phyloP scores from a whole-genome alignment of 2,113 vertebrate genomes.

The Apistogramma diplotaenia region DNA sequence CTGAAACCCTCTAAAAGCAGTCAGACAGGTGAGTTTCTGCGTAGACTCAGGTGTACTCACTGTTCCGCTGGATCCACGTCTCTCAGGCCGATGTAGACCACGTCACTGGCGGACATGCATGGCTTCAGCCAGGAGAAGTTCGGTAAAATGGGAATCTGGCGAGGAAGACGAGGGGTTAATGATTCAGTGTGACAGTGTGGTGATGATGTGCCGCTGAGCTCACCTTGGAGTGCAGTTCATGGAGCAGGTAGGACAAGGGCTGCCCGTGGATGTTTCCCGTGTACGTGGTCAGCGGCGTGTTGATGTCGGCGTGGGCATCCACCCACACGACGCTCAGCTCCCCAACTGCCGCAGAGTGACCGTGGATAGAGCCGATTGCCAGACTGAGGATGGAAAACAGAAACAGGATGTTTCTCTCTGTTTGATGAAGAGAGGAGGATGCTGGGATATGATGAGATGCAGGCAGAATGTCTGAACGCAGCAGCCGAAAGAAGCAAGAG shows the following conservation, averaged over 20 bases:
- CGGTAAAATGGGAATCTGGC: slow-evolving; percentile 61
- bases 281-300: slow-evolving; percentile 74
- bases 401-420: neutral
- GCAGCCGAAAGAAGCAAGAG: too few relatives aligned
- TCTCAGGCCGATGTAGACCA: slow-evolving; percentile 79
- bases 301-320: slow-evolving; percentile 81
- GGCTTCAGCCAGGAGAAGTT: slow-evolving; percentile 77
- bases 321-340: slow-evolving; percentile 78
- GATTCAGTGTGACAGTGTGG: neutral
- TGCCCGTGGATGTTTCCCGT: slow-evolving; percentile 81
- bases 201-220: neutral
- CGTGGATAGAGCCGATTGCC: slow-evolving; percentile 78
- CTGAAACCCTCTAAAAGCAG: neutral
- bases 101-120: slow-evolving; percentile 69
- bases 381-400: slow-evolving; percentile 49
- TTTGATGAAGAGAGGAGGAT: too few relatives aligned
- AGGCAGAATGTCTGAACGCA: too few relatives aligned
- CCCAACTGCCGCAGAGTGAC: slow-evolving; percentile 64
- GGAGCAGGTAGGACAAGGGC: slow-evolving; percentile 73
- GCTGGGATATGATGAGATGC: too few relatives aligned
- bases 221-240: slow-evolving; percentile 71
- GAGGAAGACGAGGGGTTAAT: neutral
- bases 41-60: slow-evolving; percentile 42
- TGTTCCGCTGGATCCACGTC: slow-evolving; percentile 80
- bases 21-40: neutral